Evolutionary conservation across 35 echinoderm and acorn worm species (phyloP).

Genomic region (Apostichopus japonicus): DNA sequence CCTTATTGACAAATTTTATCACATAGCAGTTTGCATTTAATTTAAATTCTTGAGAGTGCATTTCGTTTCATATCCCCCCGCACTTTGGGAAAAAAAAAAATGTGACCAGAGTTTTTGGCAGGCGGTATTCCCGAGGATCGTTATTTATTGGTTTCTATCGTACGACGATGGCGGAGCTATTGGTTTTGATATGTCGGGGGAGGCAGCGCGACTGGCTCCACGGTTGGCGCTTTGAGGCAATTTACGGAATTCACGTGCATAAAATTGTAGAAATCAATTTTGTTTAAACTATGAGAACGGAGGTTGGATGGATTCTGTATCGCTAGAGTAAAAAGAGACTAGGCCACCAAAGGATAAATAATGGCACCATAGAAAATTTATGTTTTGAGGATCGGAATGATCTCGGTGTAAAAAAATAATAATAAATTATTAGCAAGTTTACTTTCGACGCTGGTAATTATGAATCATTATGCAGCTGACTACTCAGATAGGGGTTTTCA

Average conservation of each 20-base stretch:
- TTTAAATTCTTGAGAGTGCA: slow-evolving; percentile 12
- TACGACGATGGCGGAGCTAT: background rate
- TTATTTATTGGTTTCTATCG: background rate
- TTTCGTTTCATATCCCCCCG: background rate
- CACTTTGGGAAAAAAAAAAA: background rate
- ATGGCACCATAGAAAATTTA: too few species aligned
- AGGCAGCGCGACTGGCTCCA: slow-evolving; percentile 22
- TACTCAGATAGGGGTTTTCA: too few species aligned
- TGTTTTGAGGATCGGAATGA: too few species aligned
- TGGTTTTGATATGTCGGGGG: background rate
- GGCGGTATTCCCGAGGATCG: background rate
- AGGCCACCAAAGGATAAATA: too few species aligned
- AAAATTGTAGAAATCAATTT: slow-evolving; percentile 26
- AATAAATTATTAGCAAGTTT: too few species aligned
- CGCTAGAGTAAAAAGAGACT: background rate
- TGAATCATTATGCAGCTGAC: too few species aligned
- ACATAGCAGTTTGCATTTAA: slow-evolving; percentile 12
- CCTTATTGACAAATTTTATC: background rate
- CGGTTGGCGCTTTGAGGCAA: background rate
- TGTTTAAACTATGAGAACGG: background rate
- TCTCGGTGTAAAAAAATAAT: too few species aligned
- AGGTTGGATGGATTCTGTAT: background rate
- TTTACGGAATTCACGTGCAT: slow-evolving; percentile 23
- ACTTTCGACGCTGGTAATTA: too few species aligned
- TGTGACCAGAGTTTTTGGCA: background rate